Percentiles rank a stretch among this genome's conserved stretches.
Evolutionary conservation across 1,140 invertebrate genomes (phyloP).

Genomic region (Lasioglossum albipes): DNA sequence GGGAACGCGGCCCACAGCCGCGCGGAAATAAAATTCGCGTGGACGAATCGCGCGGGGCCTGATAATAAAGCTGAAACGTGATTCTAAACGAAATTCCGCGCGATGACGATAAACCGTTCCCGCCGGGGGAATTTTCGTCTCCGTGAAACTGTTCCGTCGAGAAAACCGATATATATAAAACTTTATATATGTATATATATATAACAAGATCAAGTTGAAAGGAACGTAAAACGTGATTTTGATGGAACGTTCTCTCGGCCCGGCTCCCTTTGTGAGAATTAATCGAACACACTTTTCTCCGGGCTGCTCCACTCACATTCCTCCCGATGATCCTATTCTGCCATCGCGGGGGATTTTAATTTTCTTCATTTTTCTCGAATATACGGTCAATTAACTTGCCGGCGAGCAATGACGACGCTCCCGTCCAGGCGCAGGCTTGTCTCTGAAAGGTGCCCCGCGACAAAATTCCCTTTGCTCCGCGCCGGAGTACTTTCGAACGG

Average conservation of each 20-base stretch:
- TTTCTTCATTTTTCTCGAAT: constrained; percentile 4
- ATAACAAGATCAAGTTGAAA: constrained; percentile 13
- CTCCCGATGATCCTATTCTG: background rate
- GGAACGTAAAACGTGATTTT: background rate
- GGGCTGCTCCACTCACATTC: too few relatives aligned
- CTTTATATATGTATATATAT: too few relatives aligned
- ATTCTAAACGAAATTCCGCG: background rate
- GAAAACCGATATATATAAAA: background rate
- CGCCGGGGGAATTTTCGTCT: background rate
- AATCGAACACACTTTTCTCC: background rate
- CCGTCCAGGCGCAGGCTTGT: background rate
- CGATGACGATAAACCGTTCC: background rate
- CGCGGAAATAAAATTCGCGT: background rate
- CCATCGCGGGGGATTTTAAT: background rate
- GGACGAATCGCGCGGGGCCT: background rate
- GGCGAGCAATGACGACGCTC: background rate
- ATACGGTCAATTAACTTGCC: constrained; percentile 4
- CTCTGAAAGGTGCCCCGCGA: background rate
- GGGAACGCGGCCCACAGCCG: background rate
- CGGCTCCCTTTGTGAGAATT: constrained; percentile 4
- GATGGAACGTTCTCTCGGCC: background rate
- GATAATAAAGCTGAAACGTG: background rate
- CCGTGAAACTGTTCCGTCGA: background rate
- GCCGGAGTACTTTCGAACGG: background rate
- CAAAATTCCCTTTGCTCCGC: constrained; percentile 1